phyloP scores from a whole-genome alignment of 2,113 vertebrate species.

The Nansenia antarctica region DNA sequence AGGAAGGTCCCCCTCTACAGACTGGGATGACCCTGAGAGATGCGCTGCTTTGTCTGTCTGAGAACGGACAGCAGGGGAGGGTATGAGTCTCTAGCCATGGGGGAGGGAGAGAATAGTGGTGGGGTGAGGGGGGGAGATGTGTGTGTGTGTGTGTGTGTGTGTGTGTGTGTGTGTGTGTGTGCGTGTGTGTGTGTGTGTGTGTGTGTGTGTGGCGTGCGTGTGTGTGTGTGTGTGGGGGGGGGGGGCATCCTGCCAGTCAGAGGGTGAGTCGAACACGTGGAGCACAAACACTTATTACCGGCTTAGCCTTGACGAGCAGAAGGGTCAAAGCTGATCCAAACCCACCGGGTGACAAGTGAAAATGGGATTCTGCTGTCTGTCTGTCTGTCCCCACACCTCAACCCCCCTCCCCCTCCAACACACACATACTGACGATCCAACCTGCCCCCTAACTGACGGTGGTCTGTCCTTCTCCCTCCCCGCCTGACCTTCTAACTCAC shows the following conservation, averaged over 20 bases:
- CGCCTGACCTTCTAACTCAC: too few relatives aligned
- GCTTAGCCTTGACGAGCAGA: slow-evolving; percentile 53
- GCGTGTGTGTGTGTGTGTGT: slow-evolving; percentile 1
- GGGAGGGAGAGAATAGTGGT: slow-evolving; percentile 31
- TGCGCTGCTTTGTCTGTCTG: neutral
- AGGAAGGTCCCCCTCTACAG: too few relatives aligned
- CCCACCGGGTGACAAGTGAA: slow-evolving; percentile 74
- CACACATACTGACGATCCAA: slow-evolving; percentile 13
- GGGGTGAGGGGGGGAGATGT: too few relatives aligned
- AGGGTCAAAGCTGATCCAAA: slow-evolving; percentile 75
- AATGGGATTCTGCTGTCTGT: slow-evolving; percentile 75
- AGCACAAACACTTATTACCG: slow-evolving; percentile 67
- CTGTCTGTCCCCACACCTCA: slow-evolving; percentile 28
- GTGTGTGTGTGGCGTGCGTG: too few relatives aligned
- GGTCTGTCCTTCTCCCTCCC: too few relatives aligned
- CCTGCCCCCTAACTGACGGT: slow-evolving; percentile 22
- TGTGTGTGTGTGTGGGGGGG: slow-evolving; percentile 9
- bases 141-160: neutral
- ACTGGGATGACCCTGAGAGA: too few relatives aligned
- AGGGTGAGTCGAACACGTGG: slow-evolving; percentile 63
- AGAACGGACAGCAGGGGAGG: neutral
- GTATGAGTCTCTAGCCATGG: slow-evolving; percentile 2
- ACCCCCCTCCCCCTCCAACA: slow-evolving; percentile 36
- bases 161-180: too few relatives aligned
- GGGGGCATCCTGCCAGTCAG: too few relatives aligned